A percentile compares a stretch with the other conserved stretches of the same genome.
Conservation (phyloP, 1,140 invertebrate genomes). For the Akabosia matsudoensis region DNA sequence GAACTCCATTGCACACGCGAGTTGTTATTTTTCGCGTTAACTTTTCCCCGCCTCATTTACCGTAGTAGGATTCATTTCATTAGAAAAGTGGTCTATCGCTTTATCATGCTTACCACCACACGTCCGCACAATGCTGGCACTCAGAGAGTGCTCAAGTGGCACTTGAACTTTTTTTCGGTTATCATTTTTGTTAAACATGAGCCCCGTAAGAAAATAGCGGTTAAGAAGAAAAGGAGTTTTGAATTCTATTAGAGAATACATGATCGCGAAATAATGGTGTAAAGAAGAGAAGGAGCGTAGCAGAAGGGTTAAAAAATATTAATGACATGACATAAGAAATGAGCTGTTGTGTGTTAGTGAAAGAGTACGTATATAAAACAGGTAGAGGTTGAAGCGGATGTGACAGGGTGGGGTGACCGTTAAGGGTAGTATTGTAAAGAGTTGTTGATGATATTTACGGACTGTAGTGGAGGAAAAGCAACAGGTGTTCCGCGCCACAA, state of each 20-base stretch:
- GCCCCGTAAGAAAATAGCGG: background rate
- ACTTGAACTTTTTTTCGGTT: background rate
- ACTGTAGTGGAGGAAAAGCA: conserved; percentile 28
- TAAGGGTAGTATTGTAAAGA: conserved; percentile 15
- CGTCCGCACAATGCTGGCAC: background rate
- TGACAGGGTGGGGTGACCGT: conserved; percentile 44
- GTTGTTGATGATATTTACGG: conserved; percentile 18
- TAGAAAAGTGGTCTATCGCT: background rate
- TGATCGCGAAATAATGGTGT: too few relatives aligned
- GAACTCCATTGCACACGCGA: too few relatives aligned
- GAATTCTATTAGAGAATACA: too few relatives aligned
- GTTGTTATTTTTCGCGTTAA: too few relatives aligned
- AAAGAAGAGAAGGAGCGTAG: background rate
- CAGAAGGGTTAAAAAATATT: conserved; percentile 37
- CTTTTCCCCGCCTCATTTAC: background rate
- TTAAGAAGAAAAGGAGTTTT: background rate
- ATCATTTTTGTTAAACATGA: background rate
- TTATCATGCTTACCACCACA: background rate
- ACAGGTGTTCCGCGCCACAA: conserved; percentile 41
- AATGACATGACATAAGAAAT: conserved; percentile 27
- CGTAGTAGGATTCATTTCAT: background rate
- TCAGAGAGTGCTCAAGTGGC: background rate
- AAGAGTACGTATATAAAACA: too few relatives aligned
- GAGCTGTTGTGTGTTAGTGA: background rate
- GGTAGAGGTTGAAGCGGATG: conserved; percentile 41